These are phyloP conservation scores for Achroia grisella DNA, from an alignment of 1,140 invertebrate species.

Conservation along the genomic window DNA sequence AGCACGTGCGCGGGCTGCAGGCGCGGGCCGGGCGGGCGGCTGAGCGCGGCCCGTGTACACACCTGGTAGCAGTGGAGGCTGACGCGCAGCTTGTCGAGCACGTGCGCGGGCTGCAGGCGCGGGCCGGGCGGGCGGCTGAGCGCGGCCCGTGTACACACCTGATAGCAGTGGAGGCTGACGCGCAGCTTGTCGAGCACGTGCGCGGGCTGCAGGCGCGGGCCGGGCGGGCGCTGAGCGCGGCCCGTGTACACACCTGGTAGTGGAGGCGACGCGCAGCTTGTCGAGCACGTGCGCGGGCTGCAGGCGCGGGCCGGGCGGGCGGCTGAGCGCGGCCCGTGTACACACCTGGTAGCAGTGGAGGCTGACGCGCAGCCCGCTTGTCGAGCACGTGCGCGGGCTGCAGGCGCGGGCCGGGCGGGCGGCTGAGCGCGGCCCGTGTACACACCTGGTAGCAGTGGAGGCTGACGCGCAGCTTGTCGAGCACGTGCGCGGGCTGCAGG, in stretches of 20 bases:
- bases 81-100: too few species aligned
- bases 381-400: slow-evolving; percentile 80
- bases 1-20: too few species aligned
- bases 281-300: slow-evolving; percentile 80
- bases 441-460: too few species aligned
- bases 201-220: slow-evolving; percentile 77
- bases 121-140: too few species aligned
- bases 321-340: slow-evolving; percentile 80
- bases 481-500: too few species aligned
- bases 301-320: slow-evolving; percentile 75
- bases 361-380: slow-evolving; percentile 83
- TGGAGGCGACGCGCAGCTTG: slow-evolving; percentile 82
- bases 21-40: too few species aligned
- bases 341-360: slow-evolving; percentile 84
- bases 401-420: slow-evolving; percentile 75
- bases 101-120: too few species aligned
- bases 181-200: slow-evolving; percentile 84
- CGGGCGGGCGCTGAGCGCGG: slow-evolving; percentile 75
- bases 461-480: too few species aligned
- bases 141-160: too few species aligned
- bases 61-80: too few species aligned
- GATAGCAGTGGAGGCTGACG: slow-evolving; percentile 86
- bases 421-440: slow-evolving; percentile 80
- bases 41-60: too few species aligned
- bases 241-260: slow-evolving; percentile 84